Evolutionary conservation across 2,797 vertebrate species (phyloP).

Genomic region (Pelobates cultripes): DNA sequence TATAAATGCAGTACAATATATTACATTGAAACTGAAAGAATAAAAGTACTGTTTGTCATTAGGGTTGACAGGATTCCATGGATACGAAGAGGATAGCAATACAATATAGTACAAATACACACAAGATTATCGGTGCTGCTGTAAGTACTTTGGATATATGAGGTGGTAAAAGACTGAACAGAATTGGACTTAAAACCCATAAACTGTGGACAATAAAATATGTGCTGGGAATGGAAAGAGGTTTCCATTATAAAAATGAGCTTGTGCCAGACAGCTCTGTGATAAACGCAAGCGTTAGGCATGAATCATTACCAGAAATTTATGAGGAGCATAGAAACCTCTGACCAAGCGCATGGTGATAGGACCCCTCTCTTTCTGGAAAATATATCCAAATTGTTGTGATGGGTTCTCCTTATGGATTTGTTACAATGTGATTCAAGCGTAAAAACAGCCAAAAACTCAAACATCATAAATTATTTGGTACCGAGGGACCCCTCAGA

Average conservation of each 20-base stretch:
- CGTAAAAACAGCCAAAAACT: conserved; percentile 72
- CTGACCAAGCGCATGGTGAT: not conserved
- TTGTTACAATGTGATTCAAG: conserved; percentile 76
- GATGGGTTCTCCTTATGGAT: conserved; percentile 59
- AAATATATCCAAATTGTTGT: not conserved
- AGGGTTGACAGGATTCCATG: conserved; percentile 55
- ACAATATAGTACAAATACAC: conserved; percentile 7
- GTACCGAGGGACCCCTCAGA: conserved; percentile 82
- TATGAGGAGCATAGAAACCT: not conserved
- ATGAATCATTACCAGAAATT: not conserved
- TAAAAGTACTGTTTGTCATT: conserved; percentile 71
- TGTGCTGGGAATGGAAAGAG: conserved; percentile 60
- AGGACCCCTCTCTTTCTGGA: not conserved
- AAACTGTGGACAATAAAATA: not conserved
- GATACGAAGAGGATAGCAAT: not conserved
- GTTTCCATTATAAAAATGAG: conserved; percentile 60
- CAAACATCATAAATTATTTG: conserved; percentile 79
- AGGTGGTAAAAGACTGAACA: not conserved
- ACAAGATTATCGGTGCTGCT: not conserved
- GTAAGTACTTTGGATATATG: not conserved
- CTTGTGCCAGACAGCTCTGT: conserved; percentile 80
- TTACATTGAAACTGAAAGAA: conserved; percentile 76
- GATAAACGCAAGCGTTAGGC: conserved; percentile 58
- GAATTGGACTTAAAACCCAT: not conserved
- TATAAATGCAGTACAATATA: conserved; percentile 78